Conservation (phyloP, 1,140 invertebrate species). For the Epicauta chinensis region DNA sequence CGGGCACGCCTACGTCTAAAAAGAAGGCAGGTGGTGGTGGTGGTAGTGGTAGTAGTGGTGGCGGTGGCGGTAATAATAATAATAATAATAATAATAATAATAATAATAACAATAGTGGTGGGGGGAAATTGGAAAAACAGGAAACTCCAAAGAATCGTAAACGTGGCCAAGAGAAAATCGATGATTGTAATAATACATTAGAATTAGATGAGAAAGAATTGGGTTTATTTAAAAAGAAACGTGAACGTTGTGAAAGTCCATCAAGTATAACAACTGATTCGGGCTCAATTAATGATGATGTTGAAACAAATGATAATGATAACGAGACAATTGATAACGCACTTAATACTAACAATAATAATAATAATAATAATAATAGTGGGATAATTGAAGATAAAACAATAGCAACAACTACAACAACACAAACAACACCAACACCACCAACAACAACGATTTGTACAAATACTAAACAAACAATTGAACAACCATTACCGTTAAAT, state of each 20-base stretch:
- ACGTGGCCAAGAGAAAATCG: constrained; percentile 52
- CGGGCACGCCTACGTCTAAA: constrained; percentile 52
- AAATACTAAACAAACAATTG: neutral
- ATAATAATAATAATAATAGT: constrained; percentile 7
- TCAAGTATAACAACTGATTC: constrained; percentile 75
- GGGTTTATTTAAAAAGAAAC: constrained; percentile 63
- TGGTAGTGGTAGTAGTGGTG: neutral
- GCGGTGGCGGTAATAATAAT: too few relatives aligned
- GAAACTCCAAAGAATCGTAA: constrained; percentile 69
- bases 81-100: too few relatives aligned
- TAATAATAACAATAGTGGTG: constrained; percentile 33
- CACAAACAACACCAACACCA: neutral
- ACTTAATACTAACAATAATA: constrained; percentile 9
- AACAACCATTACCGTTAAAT: constrained; percentile 35
- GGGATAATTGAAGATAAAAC: constrained; percentile 4
- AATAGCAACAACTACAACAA: constrained; percentile 1
- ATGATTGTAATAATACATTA: constrained; percentile 35
- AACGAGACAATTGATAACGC: constrained; percentile 47
- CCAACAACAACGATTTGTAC: neutral
- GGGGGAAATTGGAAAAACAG: constrained; percentile 50
- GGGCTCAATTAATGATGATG: constrained; percentile 70
- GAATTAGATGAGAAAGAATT: constrained; percentile 56
- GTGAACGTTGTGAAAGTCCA: constrained; percentile 64
- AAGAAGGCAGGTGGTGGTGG: constrained; percentile 53
- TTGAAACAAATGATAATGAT: constrained; percentile 56